Percentiles rank a stretch among this genome's conserved stretches.
Evolutionary conservation across 2,797 vertebrate species (phyloP).

Genomic region (Acropternis orthonyx): DNA sequence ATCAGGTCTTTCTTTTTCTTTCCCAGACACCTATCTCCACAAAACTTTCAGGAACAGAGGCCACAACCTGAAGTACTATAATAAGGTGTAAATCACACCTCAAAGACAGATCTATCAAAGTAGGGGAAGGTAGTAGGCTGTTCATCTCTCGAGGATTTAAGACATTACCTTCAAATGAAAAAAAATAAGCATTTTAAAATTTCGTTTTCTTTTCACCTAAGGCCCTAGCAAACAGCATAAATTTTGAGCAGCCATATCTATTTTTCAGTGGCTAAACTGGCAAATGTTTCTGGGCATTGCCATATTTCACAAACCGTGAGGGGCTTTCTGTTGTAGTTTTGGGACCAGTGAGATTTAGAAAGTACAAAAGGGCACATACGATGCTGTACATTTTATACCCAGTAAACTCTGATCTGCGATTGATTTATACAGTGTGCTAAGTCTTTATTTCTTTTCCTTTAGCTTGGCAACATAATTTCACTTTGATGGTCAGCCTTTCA

Average conservation of each 20-base stretch:
- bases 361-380: slow-evolving; percentile 68
- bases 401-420: slow-evolving; percentile 66
- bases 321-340: slow-evolving; percentile 49
- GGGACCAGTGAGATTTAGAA: slow-evolving; percentile 60
- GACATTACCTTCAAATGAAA: slow-evolving; percentile 60
- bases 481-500: slow-evolving; percentile 71
- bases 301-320: slow-evolving; percentile 54
- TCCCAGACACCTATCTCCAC: slow-evolving; percentile 28
- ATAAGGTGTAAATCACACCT: slow-evolving; percentile 45
- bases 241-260: slow-evolving; percentile 62
- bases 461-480: slow-evolving; percentile 71
- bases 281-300: slow-evolving; percentile 59
- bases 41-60: slow-evolving; percentile 62
- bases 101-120: slow-evolving; percentile 65
- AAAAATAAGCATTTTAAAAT: slow-evolving; percentile 65
- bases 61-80: slow-evolving; percentile 54
- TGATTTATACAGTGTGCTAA: slow-evolving; percentile 68
- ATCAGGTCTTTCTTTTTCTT: neutral
- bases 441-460: slow-evolving; percentile 72
- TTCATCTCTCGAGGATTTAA: slow-evolving; percentile 62
- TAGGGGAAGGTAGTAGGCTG: slow-evolving; percentile 5
- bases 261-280: slow-evolving; percentile 63
- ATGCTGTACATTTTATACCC: slow-evolving; percentile 65
- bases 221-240: slow-evolving; percentile 53
- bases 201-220: slow-evolving; percentile 62